A percentile compares a stretch with the other conserved stretches of the same genome.
Conservation (phyloP, 1,140 invertebrate genomes). For the Pogonognathellus flavescens region DNA sequence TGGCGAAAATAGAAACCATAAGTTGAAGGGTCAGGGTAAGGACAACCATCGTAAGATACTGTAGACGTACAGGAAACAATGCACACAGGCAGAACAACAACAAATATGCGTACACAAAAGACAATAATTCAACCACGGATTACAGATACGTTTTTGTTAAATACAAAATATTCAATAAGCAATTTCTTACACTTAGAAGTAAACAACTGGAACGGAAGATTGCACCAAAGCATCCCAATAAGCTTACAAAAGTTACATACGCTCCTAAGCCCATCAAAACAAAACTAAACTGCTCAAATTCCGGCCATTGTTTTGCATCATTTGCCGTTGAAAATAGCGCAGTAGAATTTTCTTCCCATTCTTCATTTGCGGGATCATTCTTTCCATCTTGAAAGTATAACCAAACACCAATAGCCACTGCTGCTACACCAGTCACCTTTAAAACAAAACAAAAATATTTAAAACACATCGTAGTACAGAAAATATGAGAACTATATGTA, state of each 20-base stretch:
- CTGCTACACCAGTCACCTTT: conserved; percentile 81
- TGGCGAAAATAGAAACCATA: conserved; percentile 81
- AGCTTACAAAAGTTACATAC: conserved; percentile 62
- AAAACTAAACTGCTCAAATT: conserved; percentile 59
- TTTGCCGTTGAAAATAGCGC: neutral
- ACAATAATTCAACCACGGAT: neutral
- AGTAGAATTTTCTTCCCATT: neutral
- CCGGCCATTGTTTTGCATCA: neutral
- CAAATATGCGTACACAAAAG: neutral
- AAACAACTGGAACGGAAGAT: conserved; percentile 61
- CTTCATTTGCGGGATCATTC: neutral
- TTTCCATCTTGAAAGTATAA: conserved; percentile 70
- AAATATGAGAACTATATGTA: too few relatives aligned
- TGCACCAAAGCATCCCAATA: conserved; percentile 65
- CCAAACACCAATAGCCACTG: conserved; percentile 83
- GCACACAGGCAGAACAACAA: conserved; percentile 54
- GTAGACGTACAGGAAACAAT: conserved; percentile 18
- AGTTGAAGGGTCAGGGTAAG: conserved; percentile 85
- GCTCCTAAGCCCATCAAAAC: conserved; percentile 59
- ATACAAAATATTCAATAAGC: neutral
- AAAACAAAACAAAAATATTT: conserved; percentile 66
- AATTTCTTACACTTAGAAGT: conserved; percentile 61
- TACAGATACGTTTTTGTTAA: neutral
- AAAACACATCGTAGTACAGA: neutral
- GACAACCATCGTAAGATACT: conserved; percentile 89